These are phyloP conservation scores for Bruchidius siliquastri DNA, from an alignment of 2,888 invertebrate species.

Conservation along the genomic window DNA sequence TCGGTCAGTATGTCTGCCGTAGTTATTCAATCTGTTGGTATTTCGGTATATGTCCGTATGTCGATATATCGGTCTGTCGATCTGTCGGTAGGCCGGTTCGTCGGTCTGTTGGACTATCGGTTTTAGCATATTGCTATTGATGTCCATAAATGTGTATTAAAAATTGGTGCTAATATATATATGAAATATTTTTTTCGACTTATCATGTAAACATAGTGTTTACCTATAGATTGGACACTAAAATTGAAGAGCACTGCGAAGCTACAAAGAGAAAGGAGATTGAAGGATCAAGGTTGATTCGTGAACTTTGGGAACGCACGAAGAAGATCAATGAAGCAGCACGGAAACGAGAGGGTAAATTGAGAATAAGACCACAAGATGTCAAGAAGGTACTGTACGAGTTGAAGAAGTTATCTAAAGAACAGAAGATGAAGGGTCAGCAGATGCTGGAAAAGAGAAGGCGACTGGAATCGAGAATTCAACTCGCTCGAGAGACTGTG, in stretches of 20 bases:
- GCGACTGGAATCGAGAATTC: slow-evolving; percentile 14
- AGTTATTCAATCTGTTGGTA: too few species aligned
- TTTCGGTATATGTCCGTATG: too few species aligned
- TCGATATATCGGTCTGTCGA: too few species aligned
- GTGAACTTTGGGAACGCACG: slow-evolving; percentile 7
- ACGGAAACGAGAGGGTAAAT: slow-evolving; percentile 6
- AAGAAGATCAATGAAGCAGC: slow-evolving; percentile 17
- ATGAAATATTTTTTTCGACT: too few species aligned
- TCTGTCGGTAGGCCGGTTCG: too few species aligned
- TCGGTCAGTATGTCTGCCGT: too few species aligned
- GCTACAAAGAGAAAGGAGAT: slow-evolving; percentile 3
- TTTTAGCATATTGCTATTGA: too few species aligned
- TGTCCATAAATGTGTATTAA: too few species aligned
- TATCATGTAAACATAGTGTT: background rate
- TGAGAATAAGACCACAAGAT: slow-evolving; percentile 8
- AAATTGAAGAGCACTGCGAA: slow-evolving; percentile 11
- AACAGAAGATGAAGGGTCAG: slow-evolving; percentile 13
- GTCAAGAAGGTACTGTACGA: slow-evolving; percentile 17
- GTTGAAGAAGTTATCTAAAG: slow-evolving; percentile 15
- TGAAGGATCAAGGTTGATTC: background rate
- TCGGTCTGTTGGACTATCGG: too few species aligned
- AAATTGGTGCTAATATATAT: too few species aligned
- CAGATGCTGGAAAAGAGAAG: slow-evolving; percentile 11
- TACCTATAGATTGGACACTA: slow-evolving; percentile 2
- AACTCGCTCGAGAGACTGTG: slow-evolving; percentile 16